Conservation (phyloP, 2,888 invertebrate genomes). For the Ennomos quercinarius region DNA sequence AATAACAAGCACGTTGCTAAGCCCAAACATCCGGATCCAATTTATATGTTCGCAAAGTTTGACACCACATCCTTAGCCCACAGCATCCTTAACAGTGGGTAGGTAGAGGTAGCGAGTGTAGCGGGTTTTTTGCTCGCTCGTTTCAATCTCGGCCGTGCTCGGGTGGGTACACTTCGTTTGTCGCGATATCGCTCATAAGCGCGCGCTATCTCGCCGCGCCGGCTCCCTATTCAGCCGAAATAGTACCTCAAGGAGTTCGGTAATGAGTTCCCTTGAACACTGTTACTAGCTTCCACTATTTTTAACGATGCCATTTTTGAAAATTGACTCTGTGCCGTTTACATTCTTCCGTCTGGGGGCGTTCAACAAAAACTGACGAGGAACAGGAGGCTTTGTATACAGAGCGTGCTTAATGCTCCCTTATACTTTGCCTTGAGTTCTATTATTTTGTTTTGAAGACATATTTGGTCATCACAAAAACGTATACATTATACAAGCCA, state of each 20-base stretch:
- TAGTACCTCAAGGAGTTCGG: slow-evolving; percentile 81
- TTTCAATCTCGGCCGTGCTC: slow-evolving; percentile 33
- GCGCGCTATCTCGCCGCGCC: slow-evolving; percentile 71
- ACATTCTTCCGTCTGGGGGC: slow-evolving; percentile 39
- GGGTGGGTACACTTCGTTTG: slow-evolving; percentile 73
- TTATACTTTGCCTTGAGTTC: slow-evolving; percentile 27
- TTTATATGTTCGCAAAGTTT: slow-evolving; percentile 42
- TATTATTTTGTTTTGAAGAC: slow-evolving; percentile 34
- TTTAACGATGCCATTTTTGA: slow-evolving; percentile 72
- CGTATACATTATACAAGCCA: too few relatives aligned
- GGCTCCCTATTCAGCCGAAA: slow-evolving; percentile 79
- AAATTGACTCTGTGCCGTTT: slow-evolving; percentile 59
- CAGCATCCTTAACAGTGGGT: slow-evolving; percentile 34
- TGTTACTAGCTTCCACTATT: slow-evolving; percentile 68
- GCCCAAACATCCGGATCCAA: slow-evolving; percentile 40
- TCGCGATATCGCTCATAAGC: slow-evolving; percentile 81
- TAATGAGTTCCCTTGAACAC: slow-evolving; percentile 80
- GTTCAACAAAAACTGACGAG: slow-evolving; percentile 35
- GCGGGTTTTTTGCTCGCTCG: slow-evolving; percentile 33
- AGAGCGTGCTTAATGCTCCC: slow-evolving; percentile 21
- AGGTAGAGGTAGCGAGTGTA: slow-evolving; percentile 16
- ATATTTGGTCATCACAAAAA: slow-evolving; percentile 8
- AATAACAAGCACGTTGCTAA: slow-evolving; percentile 41
- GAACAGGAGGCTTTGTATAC: slow-evolving; percentile 28
- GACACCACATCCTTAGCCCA: slow-evolving; percentile 41